Evolutionary conservation across 2,888 invertebrate genomes (phyloP), one percentile per base, ranked within the genome.

Genomic region (Drosophila tripunctata): DNA sequence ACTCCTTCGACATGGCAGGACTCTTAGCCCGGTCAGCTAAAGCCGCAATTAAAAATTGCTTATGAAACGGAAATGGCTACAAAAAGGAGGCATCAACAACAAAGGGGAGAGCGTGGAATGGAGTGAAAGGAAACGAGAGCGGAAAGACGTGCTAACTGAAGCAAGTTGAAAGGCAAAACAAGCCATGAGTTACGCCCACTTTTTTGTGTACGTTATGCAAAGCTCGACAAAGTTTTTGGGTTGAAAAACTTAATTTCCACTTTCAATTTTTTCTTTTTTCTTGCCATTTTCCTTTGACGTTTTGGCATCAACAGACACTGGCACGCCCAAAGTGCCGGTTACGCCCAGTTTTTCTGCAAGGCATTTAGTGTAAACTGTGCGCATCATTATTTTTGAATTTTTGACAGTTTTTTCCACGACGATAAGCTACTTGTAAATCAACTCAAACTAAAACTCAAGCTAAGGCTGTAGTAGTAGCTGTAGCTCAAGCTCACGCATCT

Each of bases 391-490:
- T 83, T 87, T 82, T 74, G 74, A 74, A 82, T 83, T 87, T 83
- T 83, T 83, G 86, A 87, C 83, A 87, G 82, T 87, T 85, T 85
- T 78, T 87, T 80, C 61, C 64, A 41, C 27, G 65, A 80, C 81
- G 84, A 68, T 84, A 84, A 84, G 81, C 87, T 87, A 84, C 87
- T 87, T 87, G 81, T 80, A 87, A 81, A 81, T 81, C 87, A 81
- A 84, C 70, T 50, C 47, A 35, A 55, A 57, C 69, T 48, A 52
- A 65, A 68, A 51, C 79, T 57, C 63, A 51, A 40, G 31, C 47
- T 44, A 10, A 19, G 31, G n/a, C n/a, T n/a, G 38, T n/a, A n/a
- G n/a, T n/a, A n/a, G n/a, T n/a, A n/a, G 27, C 27, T 24, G 7
- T 7, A 24, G 24, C 24, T 27, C 27, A 64, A 65, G 47, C 77